Percentiles rank a stretch among this genome's conserved stretches.
phyloP scores from a whole-genome alignment of 1,140 invertebrate genomes.

The Calephelis nemesis region DNA sequence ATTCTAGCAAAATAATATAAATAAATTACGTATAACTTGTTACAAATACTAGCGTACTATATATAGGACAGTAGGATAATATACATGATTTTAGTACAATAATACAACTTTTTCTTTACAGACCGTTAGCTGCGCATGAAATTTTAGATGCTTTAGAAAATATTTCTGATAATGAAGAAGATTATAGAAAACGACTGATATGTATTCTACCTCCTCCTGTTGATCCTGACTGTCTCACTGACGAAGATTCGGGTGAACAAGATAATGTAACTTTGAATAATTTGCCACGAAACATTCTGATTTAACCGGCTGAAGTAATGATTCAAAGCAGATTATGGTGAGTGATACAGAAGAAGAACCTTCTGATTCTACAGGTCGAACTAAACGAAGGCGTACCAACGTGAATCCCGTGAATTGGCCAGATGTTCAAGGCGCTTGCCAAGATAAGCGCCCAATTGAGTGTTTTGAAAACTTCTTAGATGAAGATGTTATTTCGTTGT shows the following conservation, averaged over 20 bases:
- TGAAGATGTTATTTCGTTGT: constrained; percentile 49
- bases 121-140: constrained; percentile 51
- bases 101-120: constrained; percentile 53
- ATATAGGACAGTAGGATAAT: constrained; percentile 55
- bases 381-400: constrained; percentile 48
- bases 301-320: constrained; percentile 47
- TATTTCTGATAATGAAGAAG: constrained; percentile 45
- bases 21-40: constrained; percentile 49
- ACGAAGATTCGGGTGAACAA: constrained; percentile 49
- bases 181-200: constrained; percentile 43
- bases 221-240: constrained; percentile 47
- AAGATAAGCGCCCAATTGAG: constrained; percentile 45
- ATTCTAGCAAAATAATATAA: constrained; percentile 47
- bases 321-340: constrained; percentile 42
- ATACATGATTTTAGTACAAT: constrained; percentile 52
- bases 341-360: constrained; percentile 43
- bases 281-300: constrained; percentile 48
- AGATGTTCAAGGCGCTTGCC: constrained; percentile 47
- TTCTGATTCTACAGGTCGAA: constrained; percentile 46
- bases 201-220: constrained; percentile 49
- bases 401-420: constrained; percentile 47
- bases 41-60: constrained; percentile 52
- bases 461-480: constrained; percentile 51
- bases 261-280: constrained; percentile 49
- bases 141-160: constrained; percentile 57